Conservation (phyloP, 2,113 vertebrate species). For the Turdus rufiventris region DNA sequence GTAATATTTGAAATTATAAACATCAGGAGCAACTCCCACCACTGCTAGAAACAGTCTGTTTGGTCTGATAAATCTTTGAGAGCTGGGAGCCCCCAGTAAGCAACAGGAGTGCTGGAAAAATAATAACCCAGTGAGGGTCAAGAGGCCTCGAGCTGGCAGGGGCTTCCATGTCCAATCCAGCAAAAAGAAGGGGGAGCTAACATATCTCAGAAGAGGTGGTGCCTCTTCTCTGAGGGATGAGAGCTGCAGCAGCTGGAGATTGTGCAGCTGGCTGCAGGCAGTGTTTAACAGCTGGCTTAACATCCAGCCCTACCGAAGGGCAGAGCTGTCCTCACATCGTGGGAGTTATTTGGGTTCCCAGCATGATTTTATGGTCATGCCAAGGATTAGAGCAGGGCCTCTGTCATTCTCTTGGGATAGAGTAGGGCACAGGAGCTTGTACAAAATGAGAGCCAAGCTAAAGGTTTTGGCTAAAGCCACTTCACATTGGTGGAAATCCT, state of each 20-base stretch:
- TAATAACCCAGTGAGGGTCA: not conserved
- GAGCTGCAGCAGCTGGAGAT: not conserved
- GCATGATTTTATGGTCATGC: not conserved
- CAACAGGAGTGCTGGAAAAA: not conserved
- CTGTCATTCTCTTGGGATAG: not conserved
- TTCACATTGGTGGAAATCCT: not conserved
- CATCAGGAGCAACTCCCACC: not conserved
- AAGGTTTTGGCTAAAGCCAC: not conserved
- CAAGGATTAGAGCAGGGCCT: not conserved
- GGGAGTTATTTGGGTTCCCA: not conserved
- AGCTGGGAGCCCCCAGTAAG: not conserved
- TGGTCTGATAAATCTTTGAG: not conserved
- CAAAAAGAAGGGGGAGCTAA: not conserved
- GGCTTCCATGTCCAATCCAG: not conserved
- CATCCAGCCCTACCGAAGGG: not conserved
- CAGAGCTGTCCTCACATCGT: fast-evolving
- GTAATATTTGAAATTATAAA: not conserved
- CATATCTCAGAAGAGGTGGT: not conserved
- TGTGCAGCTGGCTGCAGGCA: not conserved
- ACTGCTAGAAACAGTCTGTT: not conserved
- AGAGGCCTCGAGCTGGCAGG: not conserved
- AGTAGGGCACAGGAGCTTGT: not conserved
- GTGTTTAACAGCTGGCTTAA: not conserved
- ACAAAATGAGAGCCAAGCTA: not conserved
- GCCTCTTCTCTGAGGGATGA: not conserved